Percentiles rank a stretch among this genome's conserved stretches.
phyloP scores from a whole-genome alignment of 2,797 vertebrate genomes.

The Avahi laniger region DNA sequence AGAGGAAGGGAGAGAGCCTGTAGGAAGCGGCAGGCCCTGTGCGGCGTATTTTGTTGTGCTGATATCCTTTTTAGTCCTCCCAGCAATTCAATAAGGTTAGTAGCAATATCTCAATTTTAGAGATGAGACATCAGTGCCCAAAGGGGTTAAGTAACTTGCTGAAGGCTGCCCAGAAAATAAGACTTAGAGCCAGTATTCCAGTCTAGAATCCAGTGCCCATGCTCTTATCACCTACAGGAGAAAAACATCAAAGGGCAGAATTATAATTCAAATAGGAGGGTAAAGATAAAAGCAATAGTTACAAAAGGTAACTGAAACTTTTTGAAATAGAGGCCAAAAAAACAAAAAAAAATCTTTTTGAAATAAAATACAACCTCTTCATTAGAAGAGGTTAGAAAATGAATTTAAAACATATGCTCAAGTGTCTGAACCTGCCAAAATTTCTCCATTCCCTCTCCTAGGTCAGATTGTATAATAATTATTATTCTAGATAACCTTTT shows the following conservation, averaged over 20 bases:
- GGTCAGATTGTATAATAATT: background rate
- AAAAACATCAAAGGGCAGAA: background rate
- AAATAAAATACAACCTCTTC: background rate
- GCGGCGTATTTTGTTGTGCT: background rate
- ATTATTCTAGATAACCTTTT: background rate
- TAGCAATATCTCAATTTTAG: constrained; percentile 1
- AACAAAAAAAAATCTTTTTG: background rate
- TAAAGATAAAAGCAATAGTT: background rate
- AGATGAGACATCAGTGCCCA: constrained; percentile 8
- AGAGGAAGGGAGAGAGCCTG: background rate
- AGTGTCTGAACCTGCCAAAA: background rate
- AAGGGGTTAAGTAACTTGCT: background rate
- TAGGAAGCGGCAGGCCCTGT: background rate
- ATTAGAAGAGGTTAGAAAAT: background rate
- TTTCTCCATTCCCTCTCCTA: background rate
- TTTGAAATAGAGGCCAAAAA: background rate
- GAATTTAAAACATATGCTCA: background rate
- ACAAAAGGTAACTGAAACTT: background rate
- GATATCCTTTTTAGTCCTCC: background rate
- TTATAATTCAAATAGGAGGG: background rate
- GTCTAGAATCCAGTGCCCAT: background rate
- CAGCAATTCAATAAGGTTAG: constrained; percentile 12
- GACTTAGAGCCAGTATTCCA: background rate
- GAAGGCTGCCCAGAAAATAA: background rate
- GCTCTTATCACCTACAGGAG: background rate